Evolutionary conservation across 2,797 vertebrate genomes (phyloP), one percentile per base, ranked within the genome.

Genomic region (Lacerta agilis): DNA sequence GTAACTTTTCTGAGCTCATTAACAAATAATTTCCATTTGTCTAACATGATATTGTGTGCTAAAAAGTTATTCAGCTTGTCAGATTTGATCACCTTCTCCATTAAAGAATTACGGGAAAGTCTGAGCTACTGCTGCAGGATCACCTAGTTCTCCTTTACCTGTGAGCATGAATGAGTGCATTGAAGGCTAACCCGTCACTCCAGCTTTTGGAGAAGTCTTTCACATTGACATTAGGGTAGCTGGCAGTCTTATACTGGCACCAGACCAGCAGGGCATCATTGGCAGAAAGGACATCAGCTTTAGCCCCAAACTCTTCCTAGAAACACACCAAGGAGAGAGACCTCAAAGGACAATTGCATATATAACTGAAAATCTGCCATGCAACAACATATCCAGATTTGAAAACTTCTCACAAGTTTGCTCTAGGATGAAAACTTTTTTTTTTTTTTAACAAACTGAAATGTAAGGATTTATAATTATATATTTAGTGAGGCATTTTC

Each of bases 191-290:
- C 2, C 98, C 98, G 4, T 98, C 96, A 5, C 97, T 97, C 98
- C 98, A 99, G 94, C 98, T 99, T 81, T 82, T 94, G 18, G 98
- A 98, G 94, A 99, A 99, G 92, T 99, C 97, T 4, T 97, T 96
- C 49, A 99, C 97, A 36, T 94, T 55, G n/a, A 99, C 97, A 0
- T 97, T 97, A n/a, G 93, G 29, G 58, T 99, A 99, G 41, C 97
- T 95, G 0, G 97, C 94, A 0, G 98, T 99, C 94, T 98, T 98
- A 90, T 95, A 96, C 93, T 98, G 98, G 94, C 98, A 99, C 98
- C 98, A 99, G 90, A 98, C 97, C 82, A 99, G 91, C 90, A 99
- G 96, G 72, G 98, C 98, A 94, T 98, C 98, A 86, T 97, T 98
- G 25, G 98, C 98, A 13, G 98, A 98, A 0, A 98, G 95, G 23